Percentiles rank a stretch among this genome's conserved stretches.
phyloP scores from a whole-genome alignment of 2,797 vertebrate genomes.

The Glossophaga mutica region DNA sequence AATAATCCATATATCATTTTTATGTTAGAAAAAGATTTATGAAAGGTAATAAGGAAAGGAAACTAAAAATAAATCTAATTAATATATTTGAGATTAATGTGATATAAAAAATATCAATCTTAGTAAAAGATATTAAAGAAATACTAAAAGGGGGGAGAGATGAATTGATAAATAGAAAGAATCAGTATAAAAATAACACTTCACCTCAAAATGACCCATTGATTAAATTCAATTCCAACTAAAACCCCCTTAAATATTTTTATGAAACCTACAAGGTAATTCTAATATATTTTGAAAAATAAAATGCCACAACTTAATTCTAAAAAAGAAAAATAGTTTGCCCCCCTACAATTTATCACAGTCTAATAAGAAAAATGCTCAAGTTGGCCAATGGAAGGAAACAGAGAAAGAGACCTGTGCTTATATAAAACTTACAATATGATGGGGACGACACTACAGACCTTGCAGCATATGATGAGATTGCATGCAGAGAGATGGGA shows the following conservation, averaged over 20 bases:
- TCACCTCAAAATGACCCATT: not conserved
- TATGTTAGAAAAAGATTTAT: not conserved
- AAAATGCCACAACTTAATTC: not conserved
- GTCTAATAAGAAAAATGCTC: not conserved
- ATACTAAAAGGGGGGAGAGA: not conserved
- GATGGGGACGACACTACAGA: not conserved
- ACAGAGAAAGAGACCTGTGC: not conserved
- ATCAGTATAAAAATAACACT: constrained; percentile 3
- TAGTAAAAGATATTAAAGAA: not conserved
- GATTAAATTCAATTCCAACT: not conserved
- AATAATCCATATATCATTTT: not conserved
- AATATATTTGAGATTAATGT: not conserved
- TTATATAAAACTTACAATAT: not conserved
- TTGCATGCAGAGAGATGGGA: not conserved
- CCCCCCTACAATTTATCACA: not conserved
- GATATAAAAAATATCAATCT: not conserved
- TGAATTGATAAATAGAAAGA: not conserved
- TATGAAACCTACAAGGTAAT: not conserved
- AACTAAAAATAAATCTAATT: not conserved
- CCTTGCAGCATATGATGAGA: not conserved
- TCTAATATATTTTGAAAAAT: not conserved
- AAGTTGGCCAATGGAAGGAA: not conserved
- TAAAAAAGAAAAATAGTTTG: not conserved
- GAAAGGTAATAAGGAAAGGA: not conserved
- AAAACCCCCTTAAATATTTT: not conserved